A percentile compares a stretch with the other conserved stretches of the same genome.
Conservation (phyloP, 2,113 vertebrate species). For the Rostratula benghalensis region DNA sequence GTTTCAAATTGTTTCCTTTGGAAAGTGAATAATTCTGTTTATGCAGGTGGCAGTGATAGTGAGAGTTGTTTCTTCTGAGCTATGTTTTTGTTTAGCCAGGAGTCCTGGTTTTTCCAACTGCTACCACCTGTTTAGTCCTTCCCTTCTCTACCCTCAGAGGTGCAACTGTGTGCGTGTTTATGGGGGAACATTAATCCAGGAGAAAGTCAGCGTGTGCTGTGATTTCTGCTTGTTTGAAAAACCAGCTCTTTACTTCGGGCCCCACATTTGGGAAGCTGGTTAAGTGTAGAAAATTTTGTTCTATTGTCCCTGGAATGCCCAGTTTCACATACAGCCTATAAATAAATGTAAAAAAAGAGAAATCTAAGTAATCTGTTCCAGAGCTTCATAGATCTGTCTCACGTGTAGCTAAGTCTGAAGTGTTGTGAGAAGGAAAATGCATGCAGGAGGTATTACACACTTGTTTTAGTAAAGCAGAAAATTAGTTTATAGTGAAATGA, state of each 20-base stretch:
- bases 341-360: neutral
- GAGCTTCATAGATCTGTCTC: neutral
- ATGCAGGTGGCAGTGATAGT: neutral
- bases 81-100: neutral
- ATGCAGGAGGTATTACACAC: neutral
- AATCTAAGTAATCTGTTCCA: neutral
- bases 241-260: neutral
- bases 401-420: neutral
- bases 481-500: neutral
- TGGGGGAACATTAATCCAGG: neutral
- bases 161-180: neutral
- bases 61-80: neutral
- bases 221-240: neutral
- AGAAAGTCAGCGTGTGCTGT: neutral
- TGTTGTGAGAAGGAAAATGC: neutral
- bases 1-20: neutral
- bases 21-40: neutral
- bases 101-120: neutral
- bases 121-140: neutral
- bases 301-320: accelerated
- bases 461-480: neutral
- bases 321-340: neutral
- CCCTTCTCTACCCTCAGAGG: neutral
- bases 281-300: neutral
- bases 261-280: too few relatives aligned